Conservation (phyloP, 2,113 vertebrate species). For the Corythaixoides concolor region DNA sequence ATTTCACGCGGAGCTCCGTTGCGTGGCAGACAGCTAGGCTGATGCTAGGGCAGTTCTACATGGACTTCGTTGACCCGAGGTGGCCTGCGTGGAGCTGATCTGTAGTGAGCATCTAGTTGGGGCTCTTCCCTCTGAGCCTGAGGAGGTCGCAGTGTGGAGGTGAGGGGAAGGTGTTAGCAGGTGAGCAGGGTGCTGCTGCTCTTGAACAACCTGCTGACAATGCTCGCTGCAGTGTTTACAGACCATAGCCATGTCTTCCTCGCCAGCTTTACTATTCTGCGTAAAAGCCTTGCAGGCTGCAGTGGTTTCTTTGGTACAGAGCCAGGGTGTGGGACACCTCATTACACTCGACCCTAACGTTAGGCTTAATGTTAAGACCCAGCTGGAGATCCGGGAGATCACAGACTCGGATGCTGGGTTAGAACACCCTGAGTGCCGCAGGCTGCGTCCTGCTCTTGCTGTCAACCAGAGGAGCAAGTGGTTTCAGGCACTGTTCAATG, state of each 20-base stretch:
- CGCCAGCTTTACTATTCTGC: fast-evolving
- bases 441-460: neutral
- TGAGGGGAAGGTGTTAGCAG: neutral
- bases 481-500: neutral
- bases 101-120: neutral
- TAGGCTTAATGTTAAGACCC: neutral
- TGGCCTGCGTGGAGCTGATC: neutral
- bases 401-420: neutral
- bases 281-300: neutral
- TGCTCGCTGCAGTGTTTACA: neutral
- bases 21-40: neutral
- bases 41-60: neutral
- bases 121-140: neutral
- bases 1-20: neutral
- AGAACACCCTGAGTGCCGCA: fast-evolving
- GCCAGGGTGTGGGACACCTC: neutral
- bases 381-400: neutral
- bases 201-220: neutral
- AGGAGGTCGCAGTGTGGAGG: too few species aligned
- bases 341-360: neutral
- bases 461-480: neutral
- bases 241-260: neutral
- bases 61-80: fast-evolving
- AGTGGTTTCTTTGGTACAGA: neutral
- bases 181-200: neutral